Percentiles rank a stretch among this genome's conserved stretches.
phyloP scores from a whole-genome alignment of 2,797 vertebrate genomes.

The Manis javanica region DNA sequence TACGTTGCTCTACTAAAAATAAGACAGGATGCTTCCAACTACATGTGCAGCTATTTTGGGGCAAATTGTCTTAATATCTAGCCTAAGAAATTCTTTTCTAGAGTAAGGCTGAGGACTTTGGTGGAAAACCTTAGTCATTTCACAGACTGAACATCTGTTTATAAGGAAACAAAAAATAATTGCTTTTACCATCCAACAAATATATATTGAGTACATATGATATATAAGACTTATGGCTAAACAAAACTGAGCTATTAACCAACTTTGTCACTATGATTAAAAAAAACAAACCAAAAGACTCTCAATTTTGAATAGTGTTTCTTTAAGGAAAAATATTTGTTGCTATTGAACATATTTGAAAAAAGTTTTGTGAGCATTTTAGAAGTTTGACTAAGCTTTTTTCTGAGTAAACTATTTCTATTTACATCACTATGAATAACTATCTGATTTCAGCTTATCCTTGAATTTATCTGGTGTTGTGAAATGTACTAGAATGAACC shows the following conservation, averaged over 20 bases:
- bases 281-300: not conserved
- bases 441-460: slow-evolving; percentile 61
- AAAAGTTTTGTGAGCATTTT: slow-evolving; percentile 28
- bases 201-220: not conserved
- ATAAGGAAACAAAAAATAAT: not conserved
- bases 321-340: slow-evolving; percentile 47
- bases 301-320: not conserved
- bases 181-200: not conserved
- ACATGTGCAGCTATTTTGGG: not conserved
- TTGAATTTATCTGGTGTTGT: slow-evolving; percentile 52
- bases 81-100: not conserved
- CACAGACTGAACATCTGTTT: not conserved
- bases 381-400: slow-evolving; percentile 16
- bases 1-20: not conserved
- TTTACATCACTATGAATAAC: slow-evolving; percentile 53
- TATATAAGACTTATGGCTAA: not conserved
- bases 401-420: slow-evolving; percentile 56
- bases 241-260: not conserved
- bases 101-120: not conserved
- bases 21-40: not conserved
- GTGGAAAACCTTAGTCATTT: not conserved
- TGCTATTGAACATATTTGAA: not conserved
- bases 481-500: slow-evolving; percentile 58
- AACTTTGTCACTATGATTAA: not conserved
- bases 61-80: not conserved